Conservation (phyloP, 2,797 vertebrate species). For the Eutrigla gurnardus region DNA sequence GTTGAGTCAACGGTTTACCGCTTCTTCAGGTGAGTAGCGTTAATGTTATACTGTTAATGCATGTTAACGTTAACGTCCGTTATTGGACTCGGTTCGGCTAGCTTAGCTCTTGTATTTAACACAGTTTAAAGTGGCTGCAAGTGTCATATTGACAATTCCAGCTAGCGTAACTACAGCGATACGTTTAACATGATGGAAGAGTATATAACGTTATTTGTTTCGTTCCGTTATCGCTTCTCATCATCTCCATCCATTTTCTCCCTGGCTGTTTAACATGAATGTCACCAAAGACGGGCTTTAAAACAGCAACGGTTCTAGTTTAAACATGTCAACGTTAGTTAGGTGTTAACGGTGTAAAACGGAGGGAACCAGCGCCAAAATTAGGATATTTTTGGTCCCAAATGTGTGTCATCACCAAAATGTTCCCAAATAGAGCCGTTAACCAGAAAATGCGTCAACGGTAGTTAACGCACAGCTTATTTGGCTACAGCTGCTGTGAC, state of each 20-base stretch:
- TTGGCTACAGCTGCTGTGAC: not conserved
- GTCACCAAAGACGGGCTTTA: not conserved
- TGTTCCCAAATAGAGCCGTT: not conserved
- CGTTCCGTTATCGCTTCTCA: not conserved
- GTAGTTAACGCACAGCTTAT: not conserved
- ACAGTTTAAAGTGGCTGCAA: not conserved
- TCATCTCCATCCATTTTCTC: not conserved
- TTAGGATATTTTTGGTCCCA: not conserved
- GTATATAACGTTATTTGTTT: not conserved
- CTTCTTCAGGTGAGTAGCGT: slow-evolving; percentile 57
- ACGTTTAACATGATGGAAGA: not conserved
- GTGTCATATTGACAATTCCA: too few relatives aligned
- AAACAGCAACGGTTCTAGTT: not conserved
- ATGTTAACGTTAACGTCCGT: slow-evolving; percentile 2
- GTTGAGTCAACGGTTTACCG: slow-evolving; percentile 33
- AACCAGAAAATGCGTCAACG: not conserved
- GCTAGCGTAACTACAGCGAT: too few relatives aligned
- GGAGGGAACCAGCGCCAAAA: too few relatives aligned
- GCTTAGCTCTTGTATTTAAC: too few relatives aligned
- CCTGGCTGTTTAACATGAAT: not conserved
- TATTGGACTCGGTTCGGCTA: not conserved
- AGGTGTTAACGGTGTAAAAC: not conserved
- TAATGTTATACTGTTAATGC: not conserved
- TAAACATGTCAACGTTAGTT: not conserved
- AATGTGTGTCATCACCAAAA: not conserved